Evolutionary conservation across 2,113 vertebrate species (phyloP).

Genomic region (Mungos mungo): DNA sequence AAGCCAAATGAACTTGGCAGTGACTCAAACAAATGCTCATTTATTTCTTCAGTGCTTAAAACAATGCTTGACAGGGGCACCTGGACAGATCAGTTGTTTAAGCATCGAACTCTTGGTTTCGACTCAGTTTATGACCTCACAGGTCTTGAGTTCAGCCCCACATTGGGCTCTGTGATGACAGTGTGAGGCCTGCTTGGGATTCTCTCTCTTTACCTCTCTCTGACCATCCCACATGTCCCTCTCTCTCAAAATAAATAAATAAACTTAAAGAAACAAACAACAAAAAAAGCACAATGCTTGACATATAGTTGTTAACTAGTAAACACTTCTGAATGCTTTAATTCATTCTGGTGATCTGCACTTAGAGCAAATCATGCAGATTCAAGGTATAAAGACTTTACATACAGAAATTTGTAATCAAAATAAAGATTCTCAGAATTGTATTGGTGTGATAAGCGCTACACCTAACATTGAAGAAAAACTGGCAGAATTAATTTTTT

Average conservation of each 20-base stretch:
- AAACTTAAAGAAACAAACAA: no score
- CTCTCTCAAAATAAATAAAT: no score
- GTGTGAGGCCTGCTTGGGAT: no score
- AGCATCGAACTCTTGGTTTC: no score
- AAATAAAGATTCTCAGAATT: neutral
- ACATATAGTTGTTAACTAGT: neutral
- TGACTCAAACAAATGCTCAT: neutral
- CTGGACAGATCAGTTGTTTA: no score
- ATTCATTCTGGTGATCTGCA: neutral
- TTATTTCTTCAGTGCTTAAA: neutral
- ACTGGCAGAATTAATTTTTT: neutral
- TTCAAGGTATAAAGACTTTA: neutral
- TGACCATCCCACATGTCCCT: no score
- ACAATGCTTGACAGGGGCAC: neutral
- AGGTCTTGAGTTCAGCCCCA: no score
- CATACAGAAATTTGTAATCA: neutral
- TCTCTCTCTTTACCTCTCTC: no score
- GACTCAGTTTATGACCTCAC: no score
- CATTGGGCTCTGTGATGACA: no score
- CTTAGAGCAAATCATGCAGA: neutral
- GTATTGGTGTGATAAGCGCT: neutral
- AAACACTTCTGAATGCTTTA: neutral
- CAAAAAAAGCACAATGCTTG: neutral
- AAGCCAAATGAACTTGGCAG: neutral
- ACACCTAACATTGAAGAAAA: slow-evolving; percentile 4